A percentile compares a stretch with the other conserved stretches of the same genome.
phyloP scores from a whole-genome alignment of 2,113 vertebrate species.

The Varanus komodoensis region DNA sequence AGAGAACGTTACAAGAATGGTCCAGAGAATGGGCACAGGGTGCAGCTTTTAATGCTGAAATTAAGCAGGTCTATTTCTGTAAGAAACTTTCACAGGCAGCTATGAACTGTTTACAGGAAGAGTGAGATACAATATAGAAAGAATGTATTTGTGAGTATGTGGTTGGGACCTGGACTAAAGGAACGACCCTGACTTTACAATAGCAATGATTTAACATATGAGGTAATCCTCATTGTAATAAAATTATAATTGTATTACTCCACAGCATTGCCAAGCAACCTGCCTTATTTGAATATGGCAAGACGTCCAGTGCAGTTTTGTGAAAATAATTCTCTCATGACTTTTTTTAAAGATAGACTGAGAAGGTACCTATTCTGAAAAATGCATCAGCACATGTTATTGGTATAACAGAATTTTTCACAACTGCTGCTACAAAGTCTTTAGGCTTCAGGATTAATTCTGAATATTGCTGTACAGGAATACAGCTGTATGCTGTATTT shows the following conservation, averaged over 20 bases:
- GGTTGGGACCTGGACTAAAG: background rate
- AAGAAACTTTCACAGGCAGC: background rate
- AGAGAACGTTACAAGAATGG: background rate
- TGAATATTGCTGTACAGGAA: background rate
- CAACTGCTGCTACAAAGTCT: background rate
- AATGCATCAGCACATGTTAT: background rate
- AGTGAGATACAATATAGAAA: background rate
- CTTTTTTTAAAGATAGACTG: background rate
- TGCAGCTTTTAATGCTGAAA: background rate
- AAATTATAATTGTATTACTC: background rate
- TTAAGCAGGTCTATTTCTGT: background rate
- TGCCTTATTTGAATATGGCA: background rate
- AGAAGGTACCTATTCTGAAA: background rate
- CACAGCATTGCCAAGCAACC: background rate
- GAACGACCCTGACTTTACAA: background rate
- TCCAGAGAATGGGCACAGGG: background rate
- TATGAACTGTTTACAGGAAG: background rate
- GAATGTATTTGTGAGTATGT: background rate
- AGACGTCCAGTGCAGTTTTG: background rate
- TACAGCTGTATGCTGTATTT: background rate
- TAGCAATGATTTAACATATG: background rate
- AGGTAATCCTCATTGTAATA: background rate
- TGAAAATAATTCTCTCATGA: background rate
- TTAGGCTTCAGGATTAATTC: background rate
- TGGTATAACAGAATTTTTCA: background rate